Evolutionary conservation across 2,113 vertebrate species (phyloP), one percentile per base, ranked within the genome.

Genomic region (Chamaea fasciata): DNA sequence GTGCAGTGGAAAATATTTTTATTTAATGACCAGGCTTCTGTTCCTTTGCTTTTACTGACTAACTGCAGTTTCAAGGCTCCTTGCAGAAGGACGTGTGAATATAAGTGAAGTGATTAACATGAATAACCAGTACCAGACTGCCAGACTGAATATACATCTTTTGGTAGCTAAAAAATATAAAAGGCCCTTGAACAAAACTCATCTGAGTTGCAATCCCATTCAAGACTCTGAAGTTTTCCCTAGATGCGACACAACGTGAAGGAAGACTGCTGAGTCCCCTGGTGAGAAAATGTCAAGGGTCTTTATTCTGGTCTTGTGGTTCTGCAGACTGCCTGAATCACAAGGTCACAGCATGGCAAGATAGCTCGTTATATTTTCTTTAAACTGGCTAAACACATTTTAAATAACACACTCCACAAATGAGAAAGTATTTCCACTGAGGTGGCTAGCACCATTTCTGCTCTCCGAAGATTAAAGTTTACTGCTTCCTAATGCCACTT

Each of bases 401-500:
- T 83, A 93, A 83, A 93, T 56, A 84, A 74, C 4, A 1, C 16
- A 13, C 14, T 33, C 26, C 31, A 33, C 28, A 71, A 82, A 74
- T 19, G 39, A 94, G 73, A 85, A 93, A 81, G 69, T 16, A 11
- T 83, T 79, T 91, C 22, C 69, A 74, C 41, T 10, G 78, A 79
- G 86, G 87, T 95, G 78, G 24, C 56, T 67, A 93, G 87, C 76
- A 52, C 67, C 63, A 67, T 65, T 19, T 52, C 39, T 6, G 47
- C 65, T 96, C 90, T 95, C 89, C 0, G 4, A 95, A 94, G 68
- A 96, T 87, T 94, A 68, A 31, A 21, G 89, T 83, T 90, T 93
- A 83, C 95, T 97, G 62, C 92, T 91, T 37, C 16, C 95, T 92
- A 94, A 87, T 87, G 80, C 90, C 63, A 79, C 96, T 96, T 95